These are phyloP conservation scores for Ichneumoninae sp. DNA, from an alignment of 2,888 invertebrate species.

Conservation along the genomic window DNA sequence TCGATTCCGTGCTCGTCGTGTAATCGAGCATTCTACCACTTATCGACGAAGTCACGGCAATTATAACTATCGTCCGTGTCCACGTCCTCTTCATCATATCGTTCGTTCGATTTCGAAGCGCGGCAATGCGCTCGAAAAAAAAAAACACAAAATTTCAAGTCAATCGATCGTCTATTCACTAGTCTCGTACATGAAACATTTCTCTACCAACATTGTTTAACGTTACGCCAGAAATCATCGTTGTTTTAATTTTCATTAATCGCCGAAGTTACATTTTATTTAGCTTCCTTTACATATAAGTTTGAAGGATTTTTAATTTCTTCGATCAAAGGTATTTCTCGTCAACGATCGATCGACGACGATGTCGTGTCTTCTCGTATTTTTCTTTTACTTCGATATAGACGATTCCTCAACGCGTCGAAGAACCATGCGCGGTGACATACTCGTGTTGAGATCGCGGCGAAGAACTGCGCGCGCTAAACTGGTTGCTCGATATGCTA, in stretches of 20 bases:
- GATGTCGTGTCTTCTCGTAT: not conserved
- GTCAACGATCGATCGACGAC: not conserved
- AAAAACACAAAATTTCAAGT: not conserved
- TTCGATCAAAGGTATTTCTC: not conserved
- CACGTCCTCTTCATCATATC: conserved; percentile 63
- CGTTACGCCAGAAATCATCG: too few species aligned
- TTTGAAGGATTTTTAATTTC: not conserved
- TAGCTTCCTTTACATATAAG: not conserved
- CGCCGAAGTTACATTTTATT: conserved; percentile 32
- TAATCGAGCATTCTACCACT: conserved; percentile 34
- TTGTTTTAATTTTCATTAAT: not conserved
- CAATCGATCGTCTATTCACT: not conserved
- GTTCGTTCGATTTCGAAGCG: not conserved
- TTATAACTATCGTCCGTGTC: conserved; percentile 55
- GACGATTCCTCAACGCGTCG: not conserved
- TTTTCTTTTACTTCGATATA: not conserved
- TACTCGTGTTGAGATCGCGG: conserved; percentile 41
- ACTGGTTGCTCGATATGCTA: conserved; percentile 67
- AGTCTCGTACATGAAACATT: not conserved
- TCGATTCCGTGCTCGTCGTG: conserved; percentile 72
- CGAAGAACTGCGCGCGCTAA: conserved; percentile 67
- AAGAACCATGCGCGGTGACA: conserved; percentile 6
- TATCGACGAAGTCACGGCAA: conserved; percentile 54
- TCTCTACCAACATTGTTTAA: not conserved
- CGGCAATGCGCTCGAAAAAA: not conserved